Evolutionary conservation across 2,888 invertebrate genomes (phyloP).

Genomic region (Sepioteuthis lessoniana): DNA sequence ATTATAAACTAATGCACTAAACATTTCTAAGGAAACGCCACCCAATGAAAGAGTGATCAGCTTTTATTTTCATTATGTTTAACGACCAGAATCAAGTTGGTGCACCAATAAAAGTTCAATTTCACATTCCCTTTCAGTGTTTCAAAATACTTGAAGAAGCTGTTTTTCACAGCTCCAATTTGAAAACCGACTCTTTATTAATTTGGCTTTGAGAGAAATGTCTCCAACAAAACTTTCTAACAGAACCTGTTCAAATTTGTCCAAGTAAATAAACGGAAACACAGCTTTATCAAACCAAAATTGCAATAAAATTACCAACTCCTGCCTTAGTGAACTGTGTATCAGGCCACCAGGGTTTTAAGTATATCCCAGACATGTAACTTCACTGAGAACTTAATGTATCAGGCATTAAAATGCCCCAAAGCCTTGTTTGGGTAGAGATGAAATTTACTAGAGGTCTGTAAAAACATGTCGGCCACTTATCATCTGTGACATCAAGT

Average conservation of each 20-base stretch:
- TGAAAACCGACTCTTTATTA: not conserved
- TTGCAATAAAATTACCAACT: not conserved
- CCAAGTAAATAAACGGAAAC: not conserved
- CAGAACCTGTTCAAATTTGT: not conserved
- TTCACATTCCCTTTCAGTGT: not conserved
- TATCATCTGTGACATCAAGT: not conserved
- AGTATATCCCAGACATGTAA: not conserved
- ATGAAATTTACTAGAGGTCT: not conserved
- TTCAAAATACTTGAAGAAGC: not conserved
- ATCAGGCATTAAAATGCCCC: not conserved
- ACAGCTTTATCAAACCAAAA: not conserved
- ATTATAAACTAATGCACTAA: not conserved
- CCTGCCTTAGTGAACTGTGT: not conserved
- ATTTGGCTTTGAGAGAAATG: not conserved
- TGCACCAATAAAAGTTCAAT: not conserved
- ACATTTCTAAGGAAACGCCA: not conserved
- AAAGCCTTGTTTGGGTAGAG: not conserved
- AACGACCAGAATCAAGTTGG: not conserved
- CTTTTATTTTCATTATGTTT: conserved; percentile 6
- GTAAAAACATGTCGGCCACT: conserved; percentile 1
- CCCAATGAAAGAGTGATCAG: not conserved
- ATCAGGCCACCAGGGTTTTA: not conserved
- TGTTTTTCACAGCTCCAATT: not conserved
- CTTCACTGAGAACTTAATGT: not conserved
- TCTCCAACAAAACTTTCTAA: not conserved